phyloP scores from a whole-genome alignment of 1,140 invertebrate genomes.

The Neoseiulus cucumeris region DNA sequence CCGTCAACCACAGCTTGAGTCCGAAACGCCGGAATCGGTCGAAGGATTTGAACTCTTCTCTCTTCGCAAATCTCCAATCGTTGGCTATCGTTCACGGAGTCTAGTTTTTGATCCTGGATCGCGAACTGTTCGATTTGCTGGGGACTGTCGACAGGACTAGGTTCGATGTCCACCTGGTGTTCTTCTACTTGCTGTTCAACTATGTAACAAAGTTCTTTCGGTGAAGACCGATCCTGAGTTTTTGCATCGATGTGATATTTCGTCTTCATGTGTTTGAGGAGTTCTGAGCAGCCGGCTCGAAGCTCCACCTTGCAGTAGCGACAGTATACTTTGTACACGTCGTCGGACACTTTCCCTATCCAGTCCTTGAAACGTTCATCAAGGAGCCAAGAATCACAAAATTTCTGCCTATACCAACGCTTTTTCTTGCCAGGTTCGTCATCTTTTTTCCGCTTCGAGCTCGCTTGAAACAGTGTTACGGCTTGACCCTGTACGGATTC shows the following conservation, averaged over 20 bases:
- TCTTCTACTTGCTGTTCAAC: no score
- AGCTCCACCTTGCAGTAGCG: conserved; percentile 2
- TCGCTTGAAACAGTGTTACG: no score
- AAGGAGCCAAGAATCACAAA: neutral
- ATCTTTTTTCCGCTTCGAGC: no score
- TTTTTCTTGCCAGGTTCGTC: neutral
- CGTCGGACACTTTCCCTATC: neutral
- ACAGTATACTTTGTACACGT: neutral
- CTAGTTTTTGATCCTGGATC: no score
- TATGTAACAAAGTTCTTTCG: no score
- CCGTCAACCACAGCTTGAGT: neutral
- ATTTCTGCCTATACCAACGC: neutral
- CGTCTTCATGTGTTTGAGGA: neutral
- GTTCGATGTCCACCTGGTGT: no score
- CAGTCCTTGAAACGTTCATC: conserved; percentile 10
- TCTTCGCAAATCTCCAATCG: no score
- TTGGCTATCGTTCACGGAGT: no score
- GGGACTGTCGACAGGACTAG: no score
- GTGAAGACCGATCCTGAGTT: no score
- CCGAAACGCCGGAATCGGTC: neutral
- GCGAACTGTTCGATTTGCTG: no score
- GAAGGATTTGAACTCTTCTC: neutral
- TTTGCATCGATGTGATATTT: conserved; percentile 1
- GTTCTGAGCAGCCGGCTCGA: neutral
- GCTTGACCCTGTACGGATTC: no score